Base-by-base conservation (phyloP, 2,113 vertebrate genomes). In the Hypocryptadius cinnamomeus region DNA sequence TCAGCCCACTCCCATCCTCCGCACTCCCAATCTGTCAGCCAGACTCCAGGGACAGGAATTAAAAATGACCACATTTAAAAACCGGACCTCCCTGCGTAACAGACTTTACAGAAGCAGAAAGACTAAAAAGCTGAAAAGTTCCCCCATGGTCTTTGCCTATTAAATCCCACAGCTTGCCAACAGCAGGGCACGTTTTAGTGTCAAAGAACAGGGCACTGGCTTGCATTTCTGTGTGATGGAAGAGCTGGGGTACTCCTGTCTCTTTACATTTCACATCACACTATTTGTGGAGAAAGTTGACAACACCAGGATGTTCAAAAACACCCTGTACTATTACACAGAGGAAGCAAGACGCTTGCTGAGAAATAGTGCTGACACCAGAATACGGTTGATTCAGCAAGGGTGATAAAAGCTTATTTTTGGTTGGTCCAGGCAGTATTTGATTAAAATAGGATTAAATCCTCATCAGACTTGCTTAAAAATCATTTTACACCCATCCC, bases 1-100 rank as follows among this genome's bases (percentile, higher is more conserved):
- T 69, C 94, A 79, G 57, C 37, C 10, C 66, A 70, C 94, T 27
- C 22, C 80, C 10, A 2, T 78, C 81, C 76, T 82, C 64, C 3
- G 7, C 70, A 86, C 47, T 92, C 82, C 64, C 89, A 70, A 80
- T 80, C 85, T 92, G 85, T 80, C 87, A 91, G 69, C 48, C 61
- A 89, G 44, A 50, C 73, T 96, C 66, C 31, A 31, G 50, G 90
- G 85, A 90, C 31, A 9, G 74, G 81, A 87, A 89, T 92, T 94
- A 48, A 95, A 96, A 96, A 96, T 87, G 87, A 92, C 94, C 95
- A 89, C 7, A 3, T 88, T 96, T 90, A 56, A 87, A 85, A 92
- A 69, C 50, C 6, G 27, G 22, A 85, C 57, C 59, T 88, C 51
- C 68, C 86, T 27, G 18, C 0, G 1, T 50, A 91, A 78, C 73